Percentiles rank a stretch among this genome's conserved stretches.
phyloP scores from a whole-genome alignment of 2,888 invertebrate genomes.

The Epistrophe eligans region DNA sequence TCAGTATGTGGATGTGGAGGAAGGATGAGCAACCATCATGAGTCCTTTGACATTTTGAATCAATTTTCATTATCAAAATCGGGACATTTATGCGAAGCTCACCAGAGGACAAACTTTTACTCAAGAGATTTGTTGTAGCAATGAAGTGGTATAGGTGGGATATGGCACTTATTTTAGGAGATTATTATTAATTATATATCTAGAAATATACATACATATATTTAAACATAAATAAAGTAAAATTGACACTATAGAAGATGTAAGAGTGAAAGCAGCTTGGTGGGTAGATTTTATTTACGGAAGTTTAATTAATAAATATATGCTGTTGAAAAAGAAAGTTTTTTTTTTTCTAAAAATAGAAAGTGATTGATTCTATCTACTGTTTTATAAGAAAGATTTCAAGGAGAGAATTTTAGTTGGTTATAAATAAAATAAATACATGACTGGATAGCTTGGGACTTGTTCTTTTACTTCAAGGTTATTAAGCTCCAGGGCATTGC shows the following conservation, averaged over 20 bases:
- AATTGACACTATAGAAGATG: not conserved
- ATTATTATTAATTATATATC: slow-evolving; percentile 9
- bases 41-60: slow-evolving; percentile 20
- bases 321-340: not conserved
- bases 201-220: too few species aligned
- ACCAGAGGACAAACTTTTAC: not conserved
- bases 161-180: not conserved
- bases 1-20: not conserved
- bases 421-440: too few species aligned
- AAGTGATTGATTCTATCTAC: not conserved
- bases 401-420: too few species aligned
- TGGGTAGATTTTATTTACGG: not conserved
- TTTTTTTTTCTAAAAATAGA: not conserved
- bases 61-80: slow-evolving; percentile 6
- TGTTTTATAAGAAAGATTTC: not conserved
- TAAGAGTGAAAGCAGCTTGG: too few species aligned
- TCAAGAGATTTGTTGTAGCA: not conserved
- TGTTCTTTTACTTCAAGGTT: too few species aligned
- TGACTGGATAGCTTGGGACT: too few species aligned
- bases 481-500: too few species aligned
- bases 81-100: not conserved
- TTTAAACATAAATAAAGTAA: not conserved
- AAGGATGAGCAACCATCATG: not conserved
- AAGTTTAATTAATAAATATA: not conserved
- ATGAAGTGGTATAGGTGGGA: not conserved